Evolutionary conservation across 2,113 vertebrate genomes (phyloP).

Genomic region (Nothobranchius furzeri): DNA sequence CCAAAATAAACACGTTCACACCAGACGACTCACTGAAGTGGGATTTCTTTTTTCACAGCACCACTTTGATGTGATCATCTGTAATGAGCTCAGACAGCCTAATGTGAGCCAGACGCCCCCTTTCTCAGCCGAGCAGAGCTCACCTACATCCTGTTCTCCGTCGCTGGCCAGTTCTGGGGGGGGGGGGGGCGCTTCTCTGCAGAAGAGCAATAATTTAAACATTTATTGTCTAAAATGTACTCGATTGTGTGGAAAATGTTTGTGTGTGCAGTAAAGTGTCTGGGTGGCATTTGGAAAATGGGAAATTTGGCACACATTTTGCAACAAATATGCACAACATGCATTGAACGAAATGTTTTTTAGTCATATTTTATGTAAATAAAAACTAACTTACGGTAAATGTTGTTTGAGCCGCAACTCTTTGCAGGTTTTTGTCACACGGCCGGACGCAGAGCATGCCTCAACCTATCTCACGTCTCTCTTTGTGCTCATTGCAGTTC

Average conservation of each 20-base stretch:
- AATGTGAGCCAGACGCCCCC: conserved; percentile 48
- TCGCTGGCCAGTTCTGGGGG: conserved; percentile 19
- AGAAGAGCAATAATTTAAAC: background rate
- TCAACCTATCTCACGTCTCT: background rate
- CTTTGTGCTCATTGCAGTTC: background rate
- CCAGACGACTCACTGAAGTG: conserved; percentile 51
- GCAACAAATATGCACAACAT: background rate
- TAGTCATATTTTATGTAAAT: no score
- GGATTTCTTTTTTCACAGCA: conserved; percentile 60
- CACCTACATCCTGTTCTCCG: conserved; percentile 57
- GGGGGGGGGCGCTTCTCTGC: background rate
- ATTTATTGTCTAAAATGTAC: no score
- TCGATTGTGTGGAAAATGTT: no score
- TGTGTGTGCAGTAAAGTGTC: no score
- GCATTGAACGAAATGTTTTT: no score
- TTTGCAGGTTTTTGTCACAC: background rate
- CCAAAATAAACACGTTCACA: conserved; percentile 48
- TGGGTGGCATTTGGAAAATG: no score
- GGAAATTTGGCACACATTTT: no score
- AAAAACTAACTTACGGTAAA: no score
- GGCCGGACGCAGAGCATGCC: background rate
- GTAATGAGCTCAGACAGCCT: conserved; percentile 33
- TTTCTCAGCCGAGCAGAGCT: conserved; percentile 46
- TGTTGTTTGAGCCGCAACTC: no score
- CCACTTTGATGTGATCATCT: conserved; percentile 62